A percentile compares a stretch with the other conserved stretches of the same genome.
Conservation (phyloP, 2,797 vertebrate species). For the Allobates femoralis region DNA sequence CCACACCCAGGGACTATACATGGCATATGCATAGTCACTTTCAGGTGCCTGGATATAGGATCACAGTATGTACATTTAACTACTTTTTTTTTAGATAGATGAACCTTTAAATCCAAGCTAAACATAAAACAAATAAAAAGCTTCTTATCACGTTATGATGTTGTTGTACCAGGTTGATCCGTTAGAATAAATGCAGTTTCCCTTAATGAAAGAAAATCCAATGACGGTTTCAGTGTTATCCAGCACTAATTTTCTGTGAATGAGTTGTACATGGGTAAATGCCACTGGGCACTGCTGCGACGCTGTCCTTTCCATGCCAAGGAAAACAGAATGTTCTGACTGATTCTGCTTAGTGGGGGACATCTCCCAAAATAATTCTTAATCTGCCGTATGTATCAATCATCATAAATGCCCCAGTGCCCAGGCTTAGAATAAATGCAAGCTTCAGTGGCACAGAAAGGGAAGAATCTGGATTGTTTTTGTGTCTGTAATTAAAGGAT, state of each 20-base stretch:
- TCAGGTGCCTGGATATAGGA: no score
- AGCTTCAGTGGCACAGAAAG: slow-evolving; percentile 38
- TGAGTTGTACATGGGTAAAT: slow-evolving; percentile 26
- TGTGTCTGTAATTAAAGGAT: slow-evolving; percentile 57
- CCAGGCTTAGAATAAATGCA: slow-evolving; percentile 5
- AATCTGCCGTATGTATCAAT: slow-evolving; percentile 47
- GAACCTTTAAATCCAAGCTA: background rate
- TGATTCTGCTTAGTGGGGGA: slow-evolving; percentile 37
- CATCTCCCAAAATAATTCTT: slow-evolving; percentile 36
- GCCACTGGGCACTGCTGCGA: slow-evolving; percentile 24
- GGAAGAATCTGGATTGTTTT: slow-evolving; percentile 30
- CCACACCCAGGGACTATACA: no score
- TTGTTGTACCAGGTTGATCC: background rate
- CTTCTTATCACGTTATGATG: background rate
- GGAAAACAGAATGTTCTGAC: slow-evolving; percentile 23
- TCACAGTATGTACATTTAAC: no score
- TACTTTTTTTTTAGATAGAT: no score
- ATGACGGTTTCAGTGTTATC: background rate
- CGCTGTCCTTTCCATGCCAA: slow-evolving; percentile 11
- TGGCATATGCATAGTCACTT: no score
- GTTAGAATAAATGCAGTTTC: background rate
- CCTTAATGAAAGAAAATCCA: background rate
- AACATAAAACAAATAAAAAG: background rate
- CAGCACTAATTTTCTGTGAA: slow-evolving; percentile 1
- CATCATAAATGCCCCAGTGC: slow-evolving; percentile 37